Evolutionary conservation across 1,140 invertebrate species (phyloP).

Genomic region (Hestina assimilis): DNA sequence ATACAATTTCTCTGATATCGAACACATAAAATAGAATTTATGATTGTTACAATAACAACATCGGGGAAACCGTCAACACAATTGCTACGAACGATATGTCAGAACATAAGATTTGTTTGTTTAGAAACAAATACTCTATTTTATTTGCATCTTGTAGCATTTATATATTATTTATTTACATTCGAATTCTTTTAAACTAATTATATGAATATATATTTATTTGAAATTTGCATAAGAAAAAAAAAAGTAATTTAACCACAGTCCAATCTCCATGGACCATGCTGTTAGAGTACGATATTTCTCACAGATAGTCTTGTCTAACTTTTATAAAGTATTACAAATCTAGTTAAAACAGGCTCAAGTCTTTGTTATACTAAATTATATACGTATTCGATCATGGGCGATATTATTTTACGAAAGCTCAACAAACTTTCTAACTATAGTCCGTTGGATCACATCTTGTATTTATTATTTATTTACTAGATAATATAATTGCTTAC

Average conservation of each 20-base stretch:
- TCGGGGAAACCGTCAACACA: constrained; percentile 4
- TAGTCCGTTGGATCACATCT: neutral
- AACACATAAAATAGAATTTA: neutral
- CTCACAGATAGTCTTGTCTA: no score
- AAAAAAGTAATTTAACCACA: no score
- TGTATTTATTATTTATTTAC: neutral
- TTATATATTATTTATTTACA: no score
- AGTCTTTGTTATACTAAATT: neutral
- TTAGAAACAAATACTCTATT: neutral
- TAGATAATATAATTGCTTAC: neutral
- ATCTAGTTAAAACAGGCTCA: no score
- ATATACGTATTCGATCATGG: neutral
- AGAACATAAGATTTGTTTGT: neutral
- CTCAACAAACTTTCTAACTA: neutral
- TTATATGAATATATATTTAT: neutral
- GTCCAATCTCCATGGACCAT: no score
- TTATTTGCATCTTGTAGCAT: no score
- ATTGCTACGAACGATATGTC: neutral
- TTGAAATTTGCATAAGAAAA: no score
- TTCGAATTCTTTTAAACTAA: neutral
- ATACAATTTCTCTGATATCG: neutral
- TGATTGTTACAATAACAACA: neutral
- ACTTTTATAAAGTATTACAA: no score
- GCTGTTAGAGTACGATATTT: no score
- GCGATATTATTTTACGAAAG: neutral